Percentiles rank a stretch among this genome's conserved stretches.
Evolutionary conservation across 2,113 vertebrate genomes (phyloP).

Genomic region (Anolis sagrei): DNA sequence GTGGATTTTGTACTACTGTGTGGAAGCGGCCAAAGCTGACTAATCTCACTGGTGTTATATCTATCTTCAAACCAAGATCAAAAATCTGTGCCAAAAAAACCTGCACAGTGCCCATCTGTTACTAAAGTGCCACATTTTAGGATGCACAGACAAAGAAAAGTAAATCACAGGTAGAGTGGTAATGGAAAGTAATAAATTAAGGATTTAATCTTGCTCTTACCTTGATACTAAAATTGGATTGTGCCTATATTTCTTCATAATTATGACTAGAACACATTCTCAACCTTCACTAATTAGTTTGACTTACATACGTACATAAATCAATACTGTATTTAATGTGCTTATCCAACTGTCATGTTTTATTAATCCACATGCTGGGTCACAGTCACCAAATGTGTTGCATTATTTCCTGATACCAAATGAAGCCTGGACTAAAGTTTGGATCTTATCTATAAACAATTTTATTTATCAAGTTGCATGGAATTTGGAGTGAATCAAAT

Average conservation of each 20-base stretch:
- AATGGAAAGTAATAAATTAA: not conserved
- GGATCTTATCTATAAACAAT: too few species aligned
- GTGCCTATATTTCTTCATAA: not conserved
- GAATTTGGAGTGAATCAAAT: too few species aligned
- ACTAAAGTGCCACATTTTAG: not conserved
- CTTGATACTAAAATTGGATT: not conserved
- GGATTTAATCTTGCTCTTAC: not conserved
- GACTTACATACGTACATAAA: not conserved
- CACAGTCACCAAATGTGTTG: too few species aligned
- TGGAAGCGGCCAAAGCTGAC: not conserved
- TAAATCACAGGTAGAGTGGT: not conserved
- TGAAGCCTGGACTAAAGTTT: too few species aligned
- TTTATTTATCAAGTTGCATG: too few species aligned
- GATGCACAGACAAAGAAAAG: not conserved
- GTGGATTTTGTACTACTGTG: too few species aligned
- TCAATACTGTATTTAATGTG: not conserved
- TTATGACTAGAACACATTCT: not conserved
- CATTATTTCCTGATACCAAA: too few species aligned
- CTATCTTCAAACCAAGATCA: not conserved
- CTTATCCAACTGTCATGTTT: too few species aligned
- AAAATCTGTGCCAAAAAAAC: not conserved
- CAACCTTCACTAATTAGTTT: not conserved
- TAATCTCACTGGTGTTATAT: not conserved
- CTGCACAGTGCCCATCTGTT: not conserved
- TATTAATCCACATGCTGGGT: too few species aligned